Evolutionary conservation across 2,888 invertebrate species (phyloP).

Genomic region (Rhyacophila evoluta): DNA sequence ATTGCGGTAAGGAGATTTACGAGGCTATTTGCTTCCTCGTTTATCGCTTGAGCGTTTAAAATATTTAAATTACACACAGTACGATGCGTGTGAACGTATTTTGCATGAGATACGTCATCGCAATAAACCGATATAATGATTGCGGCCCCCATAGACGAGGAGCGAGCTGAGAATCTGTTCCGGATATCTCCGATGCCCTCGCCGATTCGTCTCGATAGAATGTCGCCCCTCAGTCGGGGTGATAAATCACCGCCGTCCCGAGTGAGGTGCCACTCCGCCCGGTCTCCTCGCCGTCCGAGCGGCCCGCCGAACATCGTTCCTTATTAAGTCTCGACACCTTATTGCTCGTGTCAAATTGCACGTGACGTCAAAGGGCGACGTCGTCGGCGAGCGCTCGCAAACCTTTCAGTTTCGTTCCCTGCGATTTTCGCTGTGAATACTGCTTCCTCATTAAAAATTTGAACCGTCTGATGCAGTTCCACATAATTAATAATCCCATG

Average conservation of each 20-base stretch:
- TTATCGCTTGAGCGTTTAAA: too few species aligned
- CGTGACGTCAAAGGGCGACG: neutral
- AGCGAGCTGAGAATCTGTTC: neutral
- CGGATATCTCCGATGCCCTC: neutral
- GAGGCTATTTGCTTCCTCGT: too few species aligned
- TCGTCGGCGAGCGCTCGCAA: neutral
- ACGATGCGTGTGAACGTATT: too few species aligned
- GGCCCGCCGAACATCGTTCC: neutral
- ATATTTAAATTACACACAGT: too few species aligned
- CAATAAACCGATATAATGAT: neutral
- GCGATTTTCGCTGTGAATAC: too few species aligned
- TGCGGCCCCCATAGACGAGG: neutral
- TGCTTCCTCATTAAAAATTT: too few species aligned
- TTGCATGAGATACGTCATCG: neutral
- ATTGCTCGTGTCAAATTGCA: slow-evolving; percentile 22
- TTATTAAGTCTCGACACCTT: slow-evolving; percentile 12
- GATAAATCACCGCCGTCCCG: slow-evolving; percentile 12
- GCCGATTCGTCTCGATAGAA: slow-evolving; percentile 9
- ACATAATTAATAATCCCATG: too few species aligned
- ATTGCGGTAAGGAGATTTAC: too few species aligned
- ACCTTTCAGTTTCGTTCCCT: too few species aligned
- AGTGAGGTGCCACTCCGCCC: neutral
- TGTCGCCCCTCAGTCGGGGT: neutral
- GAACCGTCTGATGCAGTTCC: too few species aligned
- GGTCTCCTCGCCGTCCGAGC: slow-evolving; percentile 6